Base-by-base conservation (phyloP, 2,113 vertebrate genomes). In the Diphyllodes magnificus region DNA sequence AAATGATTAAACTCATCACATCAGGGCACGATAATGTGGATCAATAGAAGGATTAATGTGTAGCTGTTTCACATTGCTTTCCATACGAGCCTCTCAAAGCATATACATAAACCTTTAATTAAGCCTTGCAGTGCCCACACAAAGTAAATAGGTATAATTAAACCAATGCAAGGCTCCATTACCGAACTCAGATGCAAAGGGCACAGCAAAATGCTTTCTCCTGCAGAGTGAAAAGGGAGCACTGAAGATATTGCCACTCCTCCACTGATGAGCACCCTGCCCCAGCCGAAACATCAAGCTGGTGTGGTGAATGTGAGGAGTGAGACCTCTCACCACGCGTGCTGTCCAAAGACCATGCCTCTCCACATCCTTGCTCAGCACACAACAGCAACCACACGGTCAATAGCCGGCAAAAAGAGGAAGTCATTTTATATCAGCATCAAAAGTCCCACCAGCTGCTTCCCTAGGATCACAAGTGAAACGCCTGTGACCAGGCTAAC, bases 291-390 rank as follows among this genome's bases (percentile, higher is more conserved):
- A 51, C 2, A 7, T 45, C 25, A 61, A 53, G 23, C 6, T 37
- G 51, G 22, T 1, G 0, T 4, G 21, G 5, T 16, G 50, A 78
- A 31, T 4, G 1, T 13, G 30, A 88, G 20, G 3, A 61, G 3
- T 7, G 42, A 54, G 24, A 56, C 13, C 14, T 78, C 56, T 39
- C 37, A 33, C 11, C 24, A 35, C 24, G 33, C 39, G 3, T 1
- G 0, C 23, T 51, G 21, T 12, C 37, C 7, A 2, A 40, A 76
- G 39, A 44, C 28, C 15, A 4, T 22, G 35, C 27, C 15, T 47
- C 5, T 3, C n/a, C 24, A 19, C 22, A 18, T 28, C 30, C 18
- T 2, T 1, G 6, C 28, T 25, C 39, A 45, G 37, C 11, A 30
- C 13, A 56, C 23, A 76, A 40, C 22, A 40, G 10, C 51, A 63